Base-by-base conservation (phyloP, 2,888 invertebrate species). In the Orthosia gothica region DNA sequence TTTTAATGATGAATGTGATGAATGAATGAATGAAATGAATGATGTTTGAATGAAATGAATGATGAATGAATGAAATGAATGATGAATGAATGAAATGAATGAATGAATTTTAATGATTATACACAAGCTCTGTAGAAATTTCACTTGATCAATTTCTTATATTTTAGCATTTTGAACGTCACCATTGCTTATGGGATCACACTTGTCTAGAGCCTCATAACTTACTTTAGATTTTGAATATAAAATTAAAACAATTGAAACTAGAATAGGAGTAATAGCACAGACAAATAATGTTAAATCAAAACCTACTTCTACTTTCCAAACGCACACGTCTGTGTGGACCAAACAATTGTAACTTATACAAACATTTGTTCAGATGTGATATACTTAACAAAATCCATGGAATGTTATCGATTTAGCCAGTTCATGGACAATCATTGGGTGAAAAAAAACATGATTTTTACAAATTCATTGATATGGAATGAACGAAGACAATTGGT, bases 291-390 rank as follows among this genome's bases (percentile, higher is more conserved):
- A 40, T 45, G n/a, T 23, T 23, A 45, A n/a, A 45, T 2, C 16
- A 1, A 58, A n/a, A 50, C 15, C 7, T 23, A 40, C 23, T n/a
- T 26, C 13, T 26, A 23, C 9, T 49, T 71, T 23, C 15, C 23
- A 40, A 49, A 73, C 23, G 40, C 7, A 23, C 1, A 45, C 52
- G 5, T 20, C 9, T 23, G 16, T n/a, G 13, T 52, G 52, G 16
- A 32, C 32, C 52, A 20, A 54, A 65, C 16, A 54, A 40, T 65
- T 40, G 16, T 12, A n/a, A 18, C 40, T 7, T 11, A 47, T n/a
- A 26, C 11, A 12, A 75, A 73, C 54, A 45, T 73, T 73, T 18
- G 20, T 61, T 54, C 75, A 74, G 52, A 20, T 72, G 72, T 55
- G 26, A 15, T 26, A 26, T 20, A 74, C 50, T 15, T 23, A 61